phyloP scores from a whole-genome alignment of 2,888 invertebrate species.

The Marronus borbonicus region DNA sequence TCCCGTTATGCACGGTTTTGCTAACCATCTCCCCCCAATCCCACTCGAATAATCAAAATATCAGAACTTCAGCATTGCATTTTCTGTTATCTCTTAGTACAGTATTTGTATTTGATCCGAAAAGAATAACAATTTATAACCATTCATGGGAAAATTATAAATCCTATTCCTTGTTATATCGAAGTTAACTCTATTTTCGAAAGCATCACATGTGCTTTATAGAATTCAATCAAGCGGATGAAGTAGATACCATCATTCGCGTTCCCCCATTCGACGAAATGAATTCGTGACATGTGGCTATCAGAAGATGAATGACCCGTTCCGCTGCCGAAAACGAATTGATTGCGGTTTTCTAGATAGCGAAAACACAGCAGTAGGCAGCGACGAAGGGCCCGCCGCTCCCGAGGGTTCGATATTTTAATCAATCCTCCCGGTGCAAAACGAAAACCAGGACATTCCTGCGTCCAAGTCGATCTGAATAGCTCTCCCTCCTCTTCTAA shows the following conservation, averaged over 20 bases:
- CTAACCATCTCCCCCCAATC: too few species aligned
- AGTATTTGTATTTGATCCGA: too few species aligned
- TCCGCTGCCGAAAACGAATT: constrained; percentile 25
- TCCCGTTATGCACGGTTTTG: too few species aligned
- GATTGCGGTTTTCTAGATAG: constrained; percentile 32
- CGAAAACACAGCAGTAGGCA: background rate
- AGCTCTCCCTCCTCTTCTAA: background rate
- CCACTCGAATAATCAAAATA: too few species aligned
- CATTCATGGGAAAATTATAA: too few species aligned
- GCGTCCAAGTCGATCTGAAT: constrained; percentile 1
- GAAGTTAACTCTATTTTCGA: background rate
- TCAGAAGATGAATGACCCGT: constrained; percentile 30
- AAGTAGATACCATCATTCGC: constrained; percentile 24
- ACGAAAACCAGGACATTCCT: constrained; percentile 1
- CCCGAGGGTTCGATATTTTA: constrained; percentile 18
- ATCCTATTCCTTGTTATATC: too few species aligned
- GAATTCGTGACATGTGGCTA: constrained; percentile 24
- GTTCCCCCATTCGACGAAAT: constrained; percentile 12
- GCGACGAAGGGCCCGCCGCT: background rate
- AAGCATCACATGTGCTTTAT: constrained; percentile 7
- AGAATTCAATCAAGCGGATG: constrained; percentile 4
- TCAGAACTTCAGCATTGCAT: too few species aligned
- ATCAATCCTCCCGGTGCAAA: constrained; percentile 9
- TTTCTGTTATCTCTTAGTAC: too few species aligned
- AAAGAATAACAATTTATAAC: too few species aligned